phyloP scores from a whole-genome alignment of 2,888 invertebrate genomes.

The Limnephilus lunatus region DNA sequence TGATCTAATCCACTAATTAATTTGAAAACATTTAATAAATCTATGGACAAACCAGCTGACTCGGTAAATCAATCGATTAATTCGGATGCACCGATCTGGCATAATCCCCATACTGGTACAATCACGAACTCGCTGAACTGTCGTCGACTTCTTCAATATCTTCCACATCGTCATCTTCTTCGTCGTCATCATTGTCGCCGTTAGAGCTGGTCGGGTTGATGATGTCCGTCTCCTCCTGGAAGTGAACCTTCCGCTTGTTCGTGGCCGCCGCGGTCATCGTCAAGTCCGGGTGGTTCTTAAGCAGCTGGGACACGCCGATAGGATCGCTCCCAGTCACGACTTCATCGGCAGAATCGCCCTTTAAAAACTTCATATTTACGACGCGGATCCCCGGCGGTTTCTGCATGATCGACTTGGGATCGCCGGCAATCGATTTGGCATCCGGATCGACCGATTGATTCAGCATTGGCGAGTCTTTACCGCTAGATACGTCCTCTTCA shows the following conservation, averaged over 20 bases:
- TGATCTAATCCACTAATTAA: not conserved
- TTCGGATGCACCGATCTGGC: not conserved
- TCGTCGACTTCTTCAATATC: not conserved
- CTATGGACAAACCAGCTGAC: not conserved
- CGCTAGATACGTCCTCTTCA: slow-evolving; percentile 26
- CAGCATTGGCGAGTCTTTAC: slow-evolving; percentile 4
- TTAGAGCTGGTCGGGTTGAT: slow-evolving; percentile 42
- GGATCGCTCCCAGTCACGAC: not conserved
- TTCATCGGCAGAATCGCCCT: slow-evolving; percentile 62
- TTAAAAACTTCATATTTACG: slow-evolving; percentile 72
- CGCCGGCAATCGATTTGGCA: not conserved
- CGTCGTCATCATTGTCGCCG: slow-evolving; percentile 31
- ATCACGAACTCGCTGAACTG: slow-evolving; percentile 32
- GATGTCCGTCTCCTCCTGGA: slow-evolving; percentile 41
- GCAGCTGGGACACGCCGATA: slow-evolving; percentile 17
- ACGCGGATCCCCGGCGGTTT: slow-evolving; percentile 75
- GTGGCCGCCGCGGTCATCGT: slow-evolving; percentile 57
- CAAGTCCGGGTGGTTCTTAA: slow-evolving; percentile 52
- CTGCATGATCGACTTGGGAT: not conserved
- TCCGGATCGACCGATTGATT: not conserved
- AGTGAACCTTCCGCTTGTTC: slow-evolving; percentile 62
- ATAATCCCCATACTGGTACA: slow-evolving; percentile 3
- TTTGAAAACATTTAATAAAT: not conserved
- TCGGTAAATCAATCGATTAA: not conserved
- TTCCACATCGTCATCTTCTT: not conserved